Percentiles rank a stretch among this genome's conserved stretches.
Conservation (phyloP, 2,888 invertebrate genomes). For the Polylopha cassiicola region DNA sequence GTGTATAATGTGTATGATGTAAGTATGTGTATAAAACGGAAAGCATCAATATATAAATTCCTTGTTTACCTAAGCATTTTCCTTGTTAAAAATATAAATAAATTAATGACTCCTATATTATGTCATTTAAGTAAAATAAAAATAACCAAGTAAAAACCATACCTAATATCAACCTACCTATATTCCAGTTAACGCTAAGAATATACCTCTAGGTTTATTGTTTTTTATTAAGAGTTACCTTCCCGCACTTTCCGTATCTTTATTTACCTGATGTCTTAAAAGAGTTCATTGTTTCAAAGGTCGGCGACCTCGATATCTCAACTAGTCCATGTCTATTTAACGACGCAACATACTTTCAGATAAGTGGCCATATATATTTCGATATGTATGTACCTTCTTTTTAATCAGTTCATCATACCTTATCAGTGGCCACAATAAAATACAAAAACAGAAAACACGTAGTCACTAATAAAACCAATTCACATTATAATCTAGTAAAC, state of each 20-base stretch:
- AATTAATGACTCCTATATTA: too few relatives aligned
- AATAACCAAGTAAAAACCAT: too few relatives aligned
- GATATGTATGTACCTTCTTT: conserved; percentile 4
- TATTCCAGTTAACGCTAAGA: background rate
- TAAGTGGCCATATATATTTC: conserved; percentile 15
- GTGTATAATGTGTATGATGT: too few relatives aligned
- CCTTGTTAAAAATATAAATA: too few relatives aligned
- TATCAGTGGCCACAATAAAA: background rate
- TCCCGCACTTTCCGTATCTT: conserved; percentile 22
- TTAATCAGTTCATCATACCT: too few relatives aligned
- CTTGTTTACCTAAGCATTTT: too few relatives aligned
- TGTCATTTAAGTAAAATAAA: too few relatives aligned
- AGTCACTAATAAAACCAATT: too few relatives aligned
- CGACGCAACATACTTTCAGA: conserved; percentile 30
- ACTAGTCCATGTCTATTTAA: conserved; percentile 45
- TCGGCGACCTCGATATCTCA: conserved; percentile 57
- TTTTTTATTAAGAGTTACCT: conserved; percentile 19
- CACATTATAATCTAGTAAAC: too few relatives aligned
- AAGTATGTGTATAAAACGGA: too few relatives aligned
- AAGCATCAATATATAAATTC: too few relatives aligned
- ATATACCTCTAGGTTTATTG: conserved; percentile 5
- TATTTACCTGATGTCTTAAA: conserved; percentile 42
- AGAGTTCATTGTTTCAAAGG: conserved; percentile 49
- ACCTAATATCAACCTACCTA: background rate
- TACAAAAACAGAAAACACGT: conserved; percentile 1